These are phyloP conservation scores for Cephus pulcher DNA, from an alignment of 2,888 invertebrate species.

Conservation along the genomic window DNA sequence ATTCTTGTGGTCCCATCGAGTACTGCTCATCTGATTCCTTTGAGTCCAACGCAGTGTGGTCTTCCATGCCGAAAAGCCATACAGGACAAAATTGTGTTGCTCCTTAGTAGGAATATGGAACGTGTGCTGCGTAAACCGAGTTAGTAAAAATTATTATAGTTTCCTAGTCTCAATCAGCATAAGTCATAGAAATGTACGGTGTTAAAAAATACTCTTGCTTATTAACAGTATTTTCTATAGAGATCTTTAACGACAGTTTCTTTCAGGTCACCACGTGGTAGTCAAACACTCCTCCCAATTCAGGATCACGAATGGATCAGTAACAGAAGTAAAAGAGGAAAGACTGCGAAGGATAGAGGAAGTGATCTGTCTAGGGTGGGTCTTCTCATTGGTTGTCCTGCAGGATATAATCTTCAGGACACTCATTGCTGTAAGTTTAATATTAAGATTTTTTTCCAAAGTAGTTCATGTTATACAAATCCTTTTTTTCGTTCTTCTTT, in stretches of 20 bases:
- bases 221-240: constrained; percentile 49
- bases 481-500: background rate
- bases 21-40: constrained; percentile 35
- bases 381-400: constrained; percentile 52
- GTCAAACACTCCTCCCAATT: constrained; percentile 46
- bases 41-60: constrained; percentile 42
- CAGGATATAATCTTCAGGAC: constrained; percentile 50
- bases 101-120: constrained; percentile 45
- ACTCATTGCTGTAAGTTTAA: constrained; percentile 49
- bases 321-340: constrained; percentile 34
- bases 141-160: constrained; percentile 33
- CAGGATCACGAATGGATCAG: constrained; percentile 21
- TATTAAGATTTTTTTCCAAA: constrained; percentile 20
- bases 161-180: constrained; percentile 3
- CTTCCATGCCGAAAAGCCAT: constrained; percentile 48
- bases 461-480: constrained; percentile 6
- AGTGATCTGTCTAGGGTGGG: constrained; percentile 33
- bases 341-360: constrained; percentile 26
- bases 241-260: constrained; percentile 57
- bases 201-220: constrained; percentile 14
- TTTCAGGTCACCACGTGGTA: constrained; percentile 52
- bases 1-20: constrained; percentile 23
- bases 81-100: constrained; percentile 47
- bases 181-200: background rate
- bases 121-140: constrained; percentile 44